Base-by-base conservation (phyloP, 2,797 vertebrate species). In the Poeciliopsis gracilis region DNA sequence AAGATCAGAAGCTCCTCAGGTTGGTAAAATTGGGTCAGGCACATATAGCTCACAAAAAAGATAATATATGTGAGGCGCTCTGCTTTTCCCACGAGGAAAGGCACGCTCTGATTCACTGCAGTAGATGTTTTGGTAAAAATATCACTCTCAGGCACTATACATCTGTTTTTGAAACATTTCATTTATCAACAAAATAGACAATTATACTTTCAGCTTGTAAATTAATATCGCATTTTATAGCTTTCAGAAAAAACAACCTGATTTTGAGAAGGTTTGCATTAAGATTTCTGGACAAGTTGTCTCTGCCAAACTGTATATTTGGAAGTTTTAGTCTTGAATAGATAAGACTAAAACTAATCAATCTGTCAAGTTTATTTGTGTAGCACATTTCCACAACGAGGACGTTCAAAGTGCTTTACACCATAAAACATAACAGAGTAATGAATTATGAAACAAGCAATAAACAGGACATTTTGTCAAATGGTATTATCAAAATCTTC, bases 31-130 rank as follows among this genome's bases (percentile, higher is more conserved):
- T 23, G 0, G 82, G 79, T 69, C 72, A 51, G 45, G 70, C 51
- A 80, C 43, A 87, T 82, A 80, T 36, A 84, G 76, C 45, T 25
- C 33, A 2, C 8, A 18, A 7, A 79, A 59, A 47, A 77, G 75
- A 72, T 28, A 36, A 72, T 0, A 53, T 66, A 51, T 77, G 33
- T 74, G 73, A 77, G 71, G 70, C 36, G 73, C 55, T 72, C n/a
- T 72, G 72, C 53, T 83, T 43, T n/a, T 36, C 33, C 57, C 28
- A 2, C 5, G 41, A 70, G 11, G 41, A 70, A n/a, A 12, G 0
- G 33, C 55, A 66, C 0, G 30, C 25, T 33, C 20, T 30, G 2
- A 57, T 41, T 57, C 23, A 11, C 72, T 73, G 57, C n/a, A 57
- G 78, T 28, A 33, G 30, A 33, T 13, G 30, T 33, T 18, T 16